phyloP scores from a whole-genome alignment of 2,797 vertebrate genomes.

The Schizopygopsis malacanthus region DNA sequence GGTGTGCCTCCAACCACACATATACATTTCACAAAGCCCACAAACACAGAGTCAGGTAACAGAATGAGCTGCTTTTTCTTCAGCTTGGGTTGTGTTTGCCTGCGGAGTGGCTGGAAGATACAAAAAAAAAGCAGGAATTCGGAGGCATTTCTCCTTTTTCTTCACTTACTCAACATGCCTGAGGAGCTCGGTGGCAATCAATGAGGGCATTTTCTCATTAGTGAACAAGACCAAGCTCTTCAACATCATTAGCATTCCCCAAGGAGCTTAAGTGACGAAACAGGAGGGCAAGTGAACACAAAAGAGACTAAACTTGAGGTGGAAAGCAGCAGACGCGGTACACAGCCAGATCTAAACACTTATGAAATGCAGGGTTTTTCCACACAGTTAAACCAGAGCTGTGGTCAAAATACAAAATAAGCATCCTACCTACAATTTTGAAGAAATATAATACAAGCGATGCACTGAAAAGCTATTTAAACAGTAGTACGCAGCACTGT shows the following conservation, averaged over 20 bases:
- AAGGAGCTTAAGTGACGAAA: conserved; percentile 21
- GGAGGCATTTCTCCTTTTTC: not conserved
- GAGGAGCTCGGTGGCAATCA: conserved; percentile 21
- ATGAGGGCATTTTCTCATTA: conserved; percentile 49
- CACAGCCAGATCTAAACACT: not conserved
- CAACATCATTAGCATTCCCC: conserved; percentile 45
- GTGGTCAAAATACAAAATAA: not conserved
- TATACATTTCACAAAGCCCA: not conserved
- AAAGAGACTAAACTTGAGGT: conserved; percentile 27
- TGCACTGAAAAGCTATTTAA: not conserved
- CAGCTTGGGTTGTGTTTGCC: conserved; percentile 2
- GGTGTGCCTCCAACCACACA: not conserved
- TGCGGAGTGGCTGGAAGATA: not conserved
- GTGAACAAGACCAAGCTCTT: conserved; percentile 38
- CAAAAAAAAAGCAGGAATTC: not conserved
- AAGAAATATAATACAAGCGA: not conserved
- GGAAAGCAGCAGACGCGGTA: not conserved
- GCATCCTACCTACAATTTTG: too few species aligned
- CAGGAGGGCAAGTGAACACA: conserved; percentile 9
- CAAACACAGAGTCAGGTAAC: conserved; percentile 8
- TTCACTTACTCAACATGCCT: conserved; percentile 5
- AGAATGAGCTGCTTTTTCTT: not conserved
- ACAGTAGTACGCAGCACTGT: not conserved
- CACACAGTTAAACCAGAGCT: conserved; percentile 3
- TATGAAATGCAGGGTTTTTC: not conserved